Evolutionary conservation across 92 coral and sea anemone genomes (phyloP).

Genomic region (Porites cylindrica): DNA sequence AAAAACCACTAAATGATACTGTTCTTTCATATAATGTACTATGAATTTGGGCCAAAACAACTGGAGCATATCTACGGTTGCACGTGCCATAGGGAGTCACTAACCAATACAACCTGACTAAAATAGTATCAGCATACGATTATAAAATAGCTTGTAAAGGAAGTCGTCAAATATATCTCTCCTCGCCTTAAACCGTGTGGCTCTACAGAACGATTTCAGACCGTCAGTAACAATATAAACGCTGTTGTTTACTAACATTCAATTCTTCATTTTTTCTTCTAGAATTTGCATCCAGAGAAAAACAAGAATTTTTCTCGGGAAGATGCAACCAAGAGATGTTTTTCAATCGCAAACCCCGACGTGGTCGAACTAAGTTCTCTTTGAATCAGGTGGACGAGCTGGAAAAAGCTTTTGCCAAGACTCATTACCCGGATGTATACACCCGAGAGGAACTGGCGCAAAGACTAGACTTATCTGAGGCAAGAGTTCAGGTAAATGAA

Average conservation of each 20-base stretch:
- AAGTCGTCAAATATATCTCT: constrained; percentile 40
- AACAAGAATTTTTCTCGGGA: constrained; percentile 24
- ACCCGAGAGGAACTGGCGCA: constrained; percentile 99
- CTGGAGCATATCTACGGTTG: constrained; percentile 1
- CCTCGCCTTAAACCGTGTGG: constrained; percentile 17
- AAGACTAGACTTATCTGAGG: constrained; percentile 91
- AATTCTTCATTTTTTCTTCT: constrained; percentile 8
- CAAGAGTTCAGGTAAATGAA: constrained; percentile 92
- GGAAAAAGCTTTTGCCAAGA: constrained; percentile 95
- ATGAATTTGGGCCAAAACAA: constrained; percentile 15
- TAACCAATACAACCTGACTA: constrained; percentile 30
- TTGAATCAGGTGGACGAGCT: constrained; percentile 89
- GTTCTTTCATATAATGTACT: background rate
- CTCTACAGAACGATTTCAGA: constrained; percentile 26
- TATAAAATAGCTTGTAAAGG: constrained; percentile 28
- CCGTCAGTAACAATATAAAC: constrained; percentile 29
- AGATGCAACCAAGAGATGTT: constrained; percentile 26
- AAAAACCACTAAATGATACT: constrained; percentile 22
- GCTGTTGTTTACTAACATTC: constrained; percentile 30
- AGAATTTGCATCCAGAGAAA: constrained; percentile 14
- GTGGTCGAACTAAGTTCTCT: constrained; percentile 96
- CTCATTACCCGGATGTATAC: constrained; percentile 98
- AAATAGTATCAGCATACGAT: constrained; percentile 24
- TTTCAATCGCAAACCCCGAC: constrained; percentile 78
- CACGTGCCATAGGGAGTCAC: constrained; percentile 36